Percentiles rank a stretch among this genome's conserved stretches.
Conservation (phyloP, 2,797 vertebrate species). For the Alfaro cultratus region DNA sequence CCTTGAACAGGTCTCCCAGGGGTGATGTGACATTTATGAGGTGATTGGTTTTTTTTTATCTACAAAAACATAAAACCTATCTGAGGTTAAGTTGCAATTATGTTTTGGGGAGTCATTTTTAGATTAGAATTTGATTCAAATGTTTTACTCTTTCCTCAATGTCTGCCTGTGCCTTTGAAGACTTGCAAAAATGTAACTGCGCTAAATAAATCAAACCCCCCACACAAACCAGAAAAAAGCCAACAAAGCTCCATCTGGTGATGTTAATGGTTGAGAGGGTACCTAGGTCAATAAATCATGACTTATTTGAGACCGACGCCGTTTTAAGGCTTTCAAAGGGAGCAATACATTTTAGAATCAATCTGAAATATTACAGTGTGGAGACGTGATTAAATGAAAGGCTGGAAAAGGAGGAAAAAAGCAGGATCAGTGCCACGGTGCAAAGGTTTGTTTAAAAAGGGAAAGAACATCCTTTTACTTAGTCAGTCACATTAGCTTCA, state of each 20-base stretch:
- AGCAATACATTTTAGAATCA: neutral
- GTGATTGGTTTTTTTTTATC: slow-evolving; percentile 9
- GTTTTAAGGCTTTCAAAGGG: neutral
- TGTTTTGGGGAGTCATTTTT: neutral
- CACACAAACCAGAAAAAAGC: neutral
- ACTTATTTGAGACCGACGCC: neutral
- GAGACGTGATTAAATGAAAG: neutral
- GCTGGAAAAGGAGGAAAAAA: neutral
- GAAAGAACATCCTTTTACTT: neutral
- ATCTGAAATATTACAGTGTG: neutral
- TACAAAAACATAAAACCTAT: neutral
- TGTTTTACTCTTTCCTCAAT: neutral
- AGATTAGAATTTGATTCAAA: neutral
- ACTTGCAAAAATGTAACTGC: neutral
- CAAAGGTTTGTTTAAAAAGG: neutral
- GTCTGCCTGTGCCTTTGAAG: neutral
- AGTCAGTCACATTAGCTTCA: neutral
- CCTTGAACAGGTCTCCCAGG: neutral
- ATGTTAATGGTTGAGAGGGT: neutral
- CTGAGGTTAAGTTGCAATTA: neutral
- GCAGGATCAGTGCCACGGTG: neutral
- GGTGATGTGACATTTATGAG: neutral
- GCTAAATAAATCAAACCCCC: neutral
- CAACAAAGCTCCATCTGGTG: neutral
- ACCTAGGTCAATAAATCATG: slow-evolving; percentile 1